Percentiles rank a stretch among this genome's conserved stretches.
Conservation (phyloP, 2,113 vertebrate species). For the Pseudopodoces humilis region DNA sequence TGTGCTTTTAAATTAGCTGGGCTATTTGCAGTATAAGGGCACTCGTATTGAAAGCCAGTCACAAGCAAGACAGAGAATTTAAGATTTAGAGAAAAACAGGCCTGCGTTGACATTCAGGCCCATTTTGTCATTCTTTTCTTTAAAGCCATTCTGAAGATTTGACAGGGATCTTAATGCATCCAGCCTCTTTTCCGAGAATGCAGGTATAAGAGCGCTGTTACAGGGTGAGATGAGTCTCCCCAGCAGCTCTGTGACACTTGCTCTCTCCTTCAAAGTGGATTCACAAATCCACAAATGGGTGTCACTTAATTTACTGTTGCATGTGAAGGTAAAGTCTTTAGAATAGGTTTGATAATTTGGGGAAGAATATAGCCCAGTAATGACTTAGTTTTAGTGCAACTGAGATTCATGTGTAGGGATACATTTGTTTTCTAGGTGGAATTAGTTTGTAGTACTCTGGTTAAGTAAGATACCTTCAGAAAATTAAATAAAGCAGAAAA, state of each 20-base stretch:
- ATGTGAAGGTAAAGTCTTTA: not conserved
- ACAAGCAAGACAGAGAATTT: not conserved
- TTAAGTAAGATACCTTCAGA: not conserved
- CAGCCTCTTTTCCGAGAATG: not conserved
- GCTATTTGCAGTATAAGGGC: not conserved
- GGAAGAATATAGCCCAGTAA: not conserved
- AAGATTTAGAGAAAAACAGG: not conserved
- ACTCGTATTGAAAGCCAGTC: not conserved
- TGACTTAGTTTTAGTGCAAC: not conserved
- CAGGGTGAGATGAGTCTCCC: not conserved
- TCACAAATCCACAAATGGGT: not conserved
- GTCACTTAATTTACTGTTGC: not conserved
- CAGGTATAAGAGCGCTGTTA: fast-evolving
- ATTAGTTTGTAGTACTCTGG: not conserved
- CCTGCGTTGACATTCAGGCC: not conserved
- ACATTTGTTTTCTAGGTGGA: not conserved
- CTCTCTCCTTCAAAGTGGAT: not conserved
- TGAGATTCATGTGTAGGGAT: not conserved
- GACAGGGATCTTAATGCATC: not conserved
- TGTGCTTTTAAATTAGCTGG: not conserved
- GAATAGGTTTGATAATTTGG: not conserved
- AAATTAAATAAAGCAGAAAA: not conserved
- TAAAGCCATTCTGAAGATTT: not conserved
- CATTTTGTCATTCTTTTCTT: not conserved
- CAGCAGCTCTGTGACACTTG: not conserved